These are phyloP conservation scores for Enteromius trimaculatus DNA, from an alignment of 2,797 vertebrate genomes.

Conservation along the genomic window DNA sequence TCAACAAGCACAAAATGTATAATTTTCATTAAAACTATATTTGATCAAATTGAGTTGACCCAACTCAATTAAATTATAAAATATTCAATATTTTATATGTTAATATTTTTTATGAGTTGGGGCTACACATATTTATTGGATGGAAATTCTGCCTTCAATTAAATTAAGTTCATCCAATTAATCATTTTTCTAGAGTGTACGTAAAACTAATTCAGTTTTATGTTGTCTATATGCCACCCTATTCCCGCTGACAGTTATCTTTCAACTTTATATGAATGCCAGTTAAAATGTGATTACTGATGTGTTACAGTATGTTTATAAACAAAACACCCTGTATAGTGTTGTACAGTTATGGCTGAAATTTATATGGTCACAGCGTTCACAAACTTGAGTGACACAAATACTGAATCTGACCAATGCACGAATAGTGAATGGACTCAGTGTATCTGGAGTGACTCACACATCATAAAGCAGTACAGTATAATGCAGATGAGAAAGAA, in stretches of 20 bases:
- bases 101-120: too few species aligned
- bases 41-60: too few species aligned
- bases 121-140: too few species aligned
- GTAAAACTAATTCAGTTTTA: background rate
- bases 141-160: too few species aligned
- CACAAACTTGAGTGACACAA: background rate
- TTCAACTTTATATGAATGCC: background rate
- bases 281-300: background rate
- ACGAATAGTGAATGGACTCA: slow-evolving; percentile 9
- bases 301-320: background rate
- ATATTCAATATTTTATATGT: too few species aligned
- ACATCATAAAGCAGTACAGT: slow-evolving; percentile 20
- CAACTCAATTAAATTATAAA: too few species aligned
- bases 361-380: background rate
- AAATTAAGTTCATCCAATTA: too few species aligned
- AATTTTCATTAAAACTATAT: too few species aligned
- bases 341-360: background rate
- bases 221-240: background rate
- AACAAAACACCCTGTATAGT: background rate
- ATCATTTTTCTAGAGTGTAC: background rate
- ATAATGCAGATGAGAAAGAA: slow-evolving; percentile 44
- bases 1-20: too few species aligned
- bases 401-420: slow-evolving; percentile 17
- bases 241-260: background rate
- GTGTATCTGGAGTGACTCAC: slow-evolving; percentile 29